Percentiles rank a stretch among this genome's conserved stretches.
phyloP scores from a whole-genome alignment of 2,113 vertebrate genomes.

The Ailuropoda melanoleuca region DNA sequence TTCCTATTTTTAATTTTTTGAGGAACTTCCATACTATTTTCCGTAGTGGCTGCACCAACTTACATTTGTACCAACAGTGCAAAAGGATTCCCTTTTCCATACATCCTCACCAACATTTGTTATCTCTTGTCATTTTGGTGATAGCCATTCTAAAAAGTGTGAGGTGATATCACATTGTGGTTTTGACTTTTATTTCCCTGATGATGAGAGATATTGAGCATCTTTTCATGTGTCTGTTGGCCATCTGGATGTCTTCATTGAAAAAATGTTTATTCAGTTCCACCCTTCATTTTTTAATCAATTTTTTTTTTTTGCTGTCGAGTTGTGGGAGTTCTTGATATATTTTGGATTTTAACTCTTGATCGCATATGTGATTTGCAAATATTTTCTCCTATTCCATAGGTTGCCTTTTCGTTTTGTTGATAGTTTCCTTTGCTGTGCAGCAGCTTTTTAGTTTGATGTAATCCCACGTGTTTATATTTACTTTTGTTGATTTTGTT shows the following conservation, averaged over 20 bases:
- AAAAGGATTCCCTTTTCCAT: not conserved
- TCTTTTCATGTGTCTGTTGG: not conserved
- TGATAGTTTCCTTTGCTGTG: not conserved
- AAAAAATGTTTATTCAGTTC: not conserved
- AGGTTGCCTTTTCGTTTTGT: not conserved
- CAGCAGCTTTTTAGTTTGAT: not conserved
- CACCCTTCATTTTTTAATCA: not conserved
- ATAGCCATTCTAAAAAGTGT: not conserved
- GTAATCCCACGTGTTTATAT: not conserved
- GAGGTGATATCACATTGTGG: not conserved
- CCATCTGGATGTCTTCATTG: not conserved
- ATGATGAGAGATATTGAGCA: not conserved
- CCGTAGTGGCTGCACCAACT: not conserved
- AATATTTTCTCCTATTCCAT: not conserved
- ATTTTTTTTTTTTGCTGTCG: not conserved
- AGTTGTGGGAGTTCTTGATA: not conserved
- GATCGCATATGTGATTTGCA: not conserved
- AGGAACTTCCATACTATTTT: not conserved
- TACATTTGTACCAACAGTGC: not conserved
- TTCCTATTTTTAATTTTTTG: not conserved
- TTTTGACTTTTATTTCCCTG: not conserved
- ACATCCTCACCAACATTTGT: not conserved
- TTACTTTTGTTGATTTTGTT: not conserved
- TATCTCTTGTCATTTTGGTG: not conserved
- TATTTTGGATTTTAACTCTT: not conserved